Evolutionary conservation across 2,113 vertebrate genomes (phyloP), one percentile per base, ranked within the genome.

Genomic region (Cottus gobio): DNA sequence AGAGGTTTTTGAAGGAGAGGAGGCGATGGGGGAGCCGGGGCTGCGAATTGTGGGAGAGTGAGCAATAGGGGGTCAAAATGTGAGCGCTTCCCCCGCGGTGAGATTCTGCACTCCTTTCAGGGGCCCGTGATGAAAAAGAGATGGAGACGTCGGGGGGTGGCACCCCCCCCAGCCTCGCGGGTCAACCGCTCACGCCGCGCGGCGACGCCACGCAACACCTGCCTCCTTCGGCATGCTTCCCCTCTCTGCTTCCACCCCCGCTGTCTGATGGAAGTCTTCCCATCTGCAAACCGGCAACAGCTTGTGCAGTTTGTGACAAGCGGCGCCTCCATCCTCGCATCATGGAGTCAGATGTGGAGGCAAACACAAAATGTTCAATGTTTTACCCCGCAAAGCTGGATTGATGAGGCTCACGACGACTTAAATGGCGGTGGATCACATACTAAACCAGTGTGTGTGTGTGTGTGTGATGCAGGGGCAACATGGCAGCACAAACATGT

Each of bases 41-140:
- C 16, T 28, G 62, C 3, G 30, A 57, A 77, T 42, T 42, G 64
- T 79, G 52, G 67, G 70, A 62, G 79, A 44, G 52, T 70, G 80
- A 84, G 83, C 87, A 48, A 85, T 61, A 39, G 90, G 87, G 87
- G 88, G 86, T 90, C 90, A 85, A 68, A 82, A 90, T 85, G 89
- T 84, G 82, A 86, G 81, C 54, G 82, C 78, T 54, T 77, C 63
- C 73, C 80, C 86, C 3, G 44, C 24, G 64, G 88, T 75, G 86
- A 85, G 86, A 83, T 61, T 57, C 84, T 56, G 79, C 81, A 68
- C 73, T 77, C 48, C 61, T 84, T 84, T 76, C 67, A 39, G 79
- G 71, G 50, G 65, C 79, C 70, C 71, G 80, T 82, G 84, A 91
- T 93, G 77, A 85, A 89, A 91, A 91, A 86, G 78, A 71, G 82